Conservation (phyloP, 2,797 vertebrate species). For the Cichlasoma orientale region DNA sequence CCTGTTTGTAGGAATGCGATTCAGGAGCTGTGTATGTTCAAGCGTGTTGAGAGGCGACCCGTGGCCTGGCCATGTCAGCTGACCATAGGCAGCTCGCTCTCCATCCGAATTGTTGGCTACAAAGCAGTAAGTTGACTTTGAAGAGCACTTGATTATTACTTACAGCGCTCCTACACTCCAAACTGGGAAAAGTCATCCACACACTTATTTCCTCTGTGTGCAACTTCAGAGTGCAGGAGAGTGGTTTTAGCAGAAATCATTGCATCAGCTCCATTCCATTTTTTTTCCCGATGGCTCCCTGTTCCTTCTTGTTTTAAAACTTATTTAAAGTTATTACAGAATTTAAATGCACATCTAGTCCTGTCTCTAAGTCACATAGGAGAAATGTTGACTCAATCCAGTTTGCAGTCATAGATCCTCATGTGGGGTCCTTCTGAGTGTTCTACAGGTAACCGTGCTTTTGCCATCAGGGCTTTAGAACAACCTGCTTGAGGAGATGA, state of each 20-base stretch:
- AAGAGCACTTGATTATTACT: not conserved
- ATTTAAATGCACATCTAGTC: not conserved
- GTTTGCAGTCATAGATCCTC: not conserved
- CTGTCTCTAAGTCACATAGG: not conserved
- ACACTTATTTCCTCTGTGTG: not conserved
- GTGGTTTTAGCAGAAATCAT: not conserved
- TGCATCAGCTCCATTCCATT: not conserved
- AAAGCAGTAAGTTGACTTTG: conserved; percentile 87
- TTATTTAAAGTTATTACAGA: too few species aligned
- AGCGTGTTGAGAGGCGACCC: conserved; percentile 85
- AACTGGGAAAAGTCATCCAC: not conserved
- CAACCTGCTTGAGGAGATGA: not conserved
- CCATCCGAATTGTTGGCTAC: conserved; percentile 92
- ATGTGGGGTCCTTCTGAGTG: not conserved
- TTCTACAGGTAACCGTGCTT: not conserved
- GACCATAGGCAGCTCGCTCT: conserved; percentile 89
- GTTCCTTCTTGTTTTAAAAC: not conserved
- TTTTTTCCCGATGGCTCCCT: not conserved
- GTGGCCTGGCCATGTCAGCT: conserved; percentile 90
- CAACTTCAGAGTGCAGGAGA: not conserved
- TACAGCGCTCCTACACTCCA: not conserved
- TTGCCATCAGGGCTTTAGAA: not conserved
- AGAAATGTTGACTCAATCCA: not conserved
- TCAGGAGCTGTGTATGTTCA: conserved; percentile 89
- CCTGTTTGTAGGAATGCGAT: conserved; percentile 85